Evolutionary conservation across 2,113 vertebrate species (phyloP), one percentile per base, ranked within the genome.

Genomic region (Sardina pilchardus): DNA sequence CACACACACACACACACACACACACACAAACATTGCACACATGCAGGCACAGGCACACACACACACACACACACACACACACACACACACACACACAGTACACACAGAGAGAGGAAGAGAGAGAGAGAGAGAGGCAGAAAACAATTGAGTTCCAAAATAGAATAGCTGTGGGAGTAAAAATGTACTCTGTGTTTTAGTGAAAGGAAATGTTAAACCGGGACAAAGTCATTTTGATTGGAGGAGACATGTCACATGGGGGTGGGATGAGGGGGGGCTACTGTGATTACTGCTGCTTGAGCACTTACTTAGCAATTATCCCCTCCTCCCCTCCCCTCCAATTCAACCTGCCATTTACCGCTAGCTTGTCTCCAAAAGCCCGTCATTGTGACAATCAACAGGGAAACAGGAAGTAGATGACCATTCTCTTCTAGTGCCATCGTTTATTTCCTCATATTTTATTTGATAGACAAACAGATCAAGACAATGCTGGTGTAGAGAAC

Each of bases 111-210:
- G 14, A 53, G 14, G 19, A 1, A 53, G 16, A 53, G 14, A 19
- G 1, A 53, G 14, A 53, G 14, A 53, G 50, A 53, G 50, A 53
- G 1, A 34, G 10, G 30, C 10, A 30, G 26, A 71, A 71, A 26
- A 71, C 63, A 71, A 71, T 71, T 71, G 63, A 26, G n/a, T 71
- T 34, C n/a, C 63, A 63, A 63, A 63, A 63, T 63, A 71, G 26
- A 71, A 71, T 34, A 71, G 26, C 63, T 34, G 63, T 34, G 63
- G 63, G 63, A 71, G 63, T 71, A 34, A 71, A 71, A 71, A 71
- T 71, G 26, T 34, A 4, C 63, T 71, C n/a, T 71, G 63, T 71
- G 63, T 30, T 34, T 71, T 71, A 71, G n/a, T 71, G 8, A 71
- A 71, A 71, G 8, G 63, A 71, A 26, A 71, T 71, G 63, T 71